These are phyloP conservation scores for Platorchestia sp. DNA, from an alignment of 1,140 invertebrate species.

Conservation along the genomic window DNA sequence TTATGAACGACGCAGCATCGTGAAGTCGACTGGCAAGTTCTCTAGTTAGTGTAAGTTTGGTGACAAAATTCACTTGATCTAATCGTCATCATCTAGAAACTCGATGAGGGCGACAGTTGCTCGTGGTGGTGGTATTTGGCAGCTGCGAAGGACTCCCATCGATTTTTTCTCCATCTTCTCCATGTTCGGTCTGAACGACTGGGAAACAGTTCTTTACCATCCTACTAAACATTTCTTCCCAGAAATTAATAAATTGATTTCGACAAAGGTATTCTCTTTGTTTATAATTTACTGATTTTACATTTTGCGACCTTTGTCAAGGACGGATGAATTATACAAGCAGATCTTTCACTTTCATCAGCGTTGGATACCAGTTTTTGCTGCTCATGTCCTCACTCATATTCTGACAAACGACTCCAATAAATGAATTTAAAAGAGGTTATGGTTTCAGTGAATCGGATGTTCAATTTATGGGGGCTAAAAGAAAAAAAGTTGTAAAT, in stretches of 20 bases:
- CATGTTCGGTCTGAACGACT: not conserved
- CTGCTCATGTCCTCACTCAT: not conserved
- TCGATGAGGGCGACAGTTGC: not conserved
- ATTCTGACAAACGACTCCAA: not conserved
- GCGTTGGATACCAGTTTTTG: not conserved
- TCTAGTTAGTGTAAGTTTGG: not conserved
- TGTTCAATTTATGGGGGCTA: not conserved
- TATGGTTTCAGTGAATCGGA: not conserved
- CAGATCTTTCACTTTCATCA: slow-evolving; percentile 1
- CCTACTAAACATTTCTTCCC: not conserved
- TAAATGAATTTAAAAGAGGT: not conserved
- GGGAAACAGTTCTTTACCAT: not conserved
- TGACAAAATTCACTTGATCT: slow-evolving; percentile 24
- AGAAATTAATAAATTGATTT: not conserved
- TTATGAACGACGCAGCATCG: not conserved
- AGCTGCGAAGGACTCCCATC: slow-evolving; percentile 19
- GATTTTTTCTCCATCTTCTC: slow-evolving; percentile 48
- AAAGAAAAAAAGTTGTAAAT: not conserved
- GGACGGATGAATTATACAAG: not conserved
- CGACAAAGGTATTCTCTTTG: not conserved
- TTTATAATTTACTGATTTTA: not conserved
- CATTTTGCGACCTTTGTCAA: not conserved
- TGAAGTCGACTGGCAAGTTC: not conserved
- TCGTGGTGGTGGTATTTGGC: slow-evolving; percentile 1
- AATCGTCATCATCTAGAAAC: slow-evolving; percentile 1